Conservation (phyloP, 2,888 invertebrate genomes). For the Netelia virgata region DNA sequence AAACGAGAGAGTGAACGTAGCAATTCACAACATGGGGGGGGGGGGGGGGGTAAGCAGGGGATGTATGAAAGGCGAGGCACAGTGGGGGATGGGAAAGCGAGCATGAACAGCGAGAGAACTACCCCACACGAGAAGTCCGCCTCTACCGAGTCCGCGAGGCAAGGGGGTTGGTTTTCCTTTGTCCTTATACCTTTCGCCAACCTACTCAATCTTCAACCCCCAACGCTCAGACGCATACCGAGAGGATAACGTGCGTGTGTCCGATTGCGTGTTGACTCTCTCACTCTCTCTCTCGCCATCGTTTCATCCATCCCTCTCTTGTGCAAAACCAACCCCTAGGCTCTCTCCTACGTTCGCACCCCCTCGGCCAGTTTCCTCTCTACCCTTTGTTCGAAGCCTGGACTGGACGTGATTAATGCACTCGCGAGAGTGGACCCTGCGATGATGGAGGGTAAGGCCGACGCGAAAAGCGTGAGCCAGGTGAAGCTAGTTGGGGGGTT, state of each 20-base stretch:
- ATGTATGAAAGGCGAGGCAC: background rate
- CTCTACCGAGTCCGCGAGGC: slow-evolving; percentile 17
- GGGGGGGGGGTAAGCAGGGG: too few relatives aligned
- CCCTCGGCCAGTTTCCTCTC: slow-evolving; percentile 51
- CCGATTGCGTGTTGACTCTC: slow-evolving; percentile 43
- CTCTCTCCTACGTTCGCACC: slow-evolving; percentile 15
- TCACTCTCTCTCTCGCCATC: slow-evolving; percentile 13
- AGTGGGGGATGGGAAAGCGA: slow-evolving; percentile 16
- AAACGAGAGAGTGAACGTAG: slow-evolving; percentile 5
- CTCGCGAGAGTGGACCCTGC: slow-evolving; percentile 48
- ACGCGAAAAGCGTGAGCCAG: slow-evolving; percentile 28
- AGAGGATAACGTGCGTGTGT: slow-evolving; percentile 54
- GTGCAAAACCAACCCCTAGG: background rate
- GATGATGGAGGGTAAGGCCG: slow-evolving; percentile 25
- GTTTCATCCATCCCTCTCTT: background rate
- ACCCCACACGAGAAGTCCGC: slow-evolving; percentile 9
- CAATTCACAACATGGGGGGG: too few relatives aligned
- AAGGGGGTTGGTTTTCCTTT: slow-evolving; percentile 54
- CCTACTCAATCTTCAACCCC: slow-evolving; percentile 19
- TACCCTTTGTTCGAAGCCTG: slow-evolving; percentile 61
- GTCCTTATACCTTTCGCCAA: slow-evolving; percentile 63
- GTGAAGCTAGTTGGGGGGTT: slow-evolving; percentile 14
- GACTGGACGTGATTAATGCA: slow-evolving; percentile 66
- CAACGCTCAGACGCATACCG: slow-evolving; percentile 42
- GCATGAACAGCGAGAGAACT: slow-evolving; percentile 29